Evolutionary conservation across 2,888 invertebrate species (phyloP), one percentile per base, ranked within the genome.

Genomic region (Chloromyia formosa): DNA sequence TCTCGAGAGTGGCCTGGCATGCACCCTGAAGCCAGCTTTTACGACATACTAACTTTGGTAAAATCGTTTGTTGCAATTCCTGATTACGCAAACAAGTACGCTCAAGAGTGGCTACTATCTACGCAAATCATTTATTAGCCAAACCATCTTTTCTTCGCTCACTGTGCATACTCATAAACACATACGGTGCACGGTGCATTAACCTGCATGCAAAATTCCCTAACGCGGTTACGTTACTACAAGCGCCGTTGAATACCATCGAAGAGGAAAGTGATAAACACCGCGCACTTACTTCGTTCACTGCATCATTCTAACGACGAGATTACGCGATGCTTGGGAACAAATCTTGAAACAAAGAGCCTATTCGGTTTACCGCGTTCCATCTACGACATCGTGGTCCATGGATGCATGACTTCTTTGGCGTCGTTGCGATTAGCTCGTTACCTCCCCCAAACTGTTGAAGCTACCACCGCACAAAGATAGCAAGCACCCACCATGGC

Each of bases 251-350:
- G 45, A 7, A 16, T 58, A 35, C 71, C 71, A 20, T 27, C 71
- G 71, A 71, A 71, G 71, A 58, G 58, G 71, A 71, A 71, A 71
- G 71, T 71, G 58, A 42, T 71, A 71, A 56, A 56, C 56, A 27
- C 27, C 27, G 40, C 54, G 35, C 10, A n/a, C 7, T 40, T 71
- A 53, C 53, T 56, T 18, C 66, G 40, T 40, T 62, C 40, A 40
- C 35, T 62, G 12, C 62, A 35, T 16, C 62, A 66, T 66, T 66
- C 45, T 66, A 66, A 22, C 45, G 45, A 14, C 10, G 20, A 35
- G 62, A n/a, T 62, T 35, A 4, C 27, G 35, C 42, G 45, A 18
- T 20, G 22, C 66, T 22, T 22, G 66, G 20, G 14, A n/a, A 5
- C 12, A 49, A 22, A 45, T 40, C 62, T 61, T n/a, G 20, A 45